Evolutionary conservation across 2,888 invertebrate genomes (phyloP), one percentile per base, ranked within the genome.

Genomic region (Trissolcus japonicus): DNA sequence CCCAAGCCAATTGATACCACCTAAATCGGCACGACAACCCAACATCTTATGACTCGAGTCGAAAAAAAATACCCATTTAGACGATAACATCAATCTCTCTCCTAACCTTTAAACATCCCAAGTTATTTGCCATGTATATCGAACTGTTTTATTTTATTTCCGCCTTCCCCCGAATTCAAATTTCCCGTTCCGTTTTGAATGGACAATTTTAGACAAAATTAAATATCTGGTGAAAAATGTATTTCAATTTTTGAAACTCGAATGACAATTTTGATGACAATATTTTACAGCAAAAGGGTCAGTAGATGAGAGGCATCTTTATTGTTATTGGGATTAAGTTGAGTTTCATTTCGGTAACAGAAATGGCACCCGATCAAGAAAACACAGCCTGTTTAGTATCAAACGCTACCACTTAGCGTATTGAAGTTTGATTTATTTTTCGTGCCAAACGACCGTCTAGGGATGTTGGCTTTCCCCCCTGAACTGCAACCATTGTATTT

Each of bases 401-500:
- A 86, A 82, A 82, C 85, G 82, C 86, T 85, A 89, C 88, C 89
- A 89, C 89, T 89, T 89, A 89, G 86, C 88, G 87, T 89, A 89
- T 89, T 89, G 87, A 86, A 87, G 87, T 88, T 88, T 89, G 89
- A 89, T 89, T 88, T 89, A 89, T 89, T 85, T 86, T 85, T 80
- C 83, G 82, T 79, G 83, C 82, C 84, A 83, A 86, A 87, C 84
- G 82, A 82, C 83, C 84, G 85, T 82, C 84, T 83, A 82, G 86
- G 86, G 86, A 87, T 82, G 81, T 79, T 78, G 81, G 80, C 82
- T 79, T 83, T 83, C 82, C 83, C 82, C 81, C 80, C n/a, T n/a
- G 75, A 82, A 83, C 80, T 74, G 82, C 75, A 76, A 83, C 86
- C 83, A 88, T 88, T 88, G 88, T 87, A 85, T 85, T 87, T 87